These are phyloP conservation scores for Aix galericulata DNA, from an alignment of 2,113 vertebrate genomes.

Conservation along the genomic window DNA sequence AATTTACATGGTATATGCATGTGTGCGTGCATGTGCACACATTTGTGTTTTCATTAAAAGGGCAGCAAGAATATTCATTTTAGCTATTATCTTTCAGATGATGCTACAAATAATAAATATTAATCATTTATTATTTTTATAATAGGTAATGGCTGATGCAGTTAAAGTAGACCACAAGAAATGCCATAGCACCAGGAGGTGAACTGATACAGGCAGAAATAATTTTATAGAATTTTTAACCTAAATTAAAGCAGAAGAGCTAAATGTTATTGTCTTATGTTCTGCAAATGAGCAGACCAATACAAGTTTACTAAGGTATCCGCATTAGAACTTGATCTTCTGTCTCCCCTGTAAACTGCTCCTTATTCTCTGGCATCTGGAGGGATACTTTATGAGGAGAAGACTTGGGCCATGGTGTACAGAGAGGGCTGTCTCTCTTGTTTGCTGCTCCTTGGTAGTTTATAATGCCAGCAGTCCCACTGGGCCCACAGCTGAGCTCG, in stretches of 20 bases:
- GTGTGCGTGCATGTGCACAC: background rate
- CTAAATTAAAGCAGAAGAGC: background rate
- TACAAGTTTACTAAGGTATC: background rate
- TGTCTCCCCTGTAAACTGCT: background rate
- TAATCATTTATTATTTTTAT: background rate
- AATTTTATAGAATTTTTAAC: background rate
- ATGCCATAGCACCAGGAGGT: background rate
- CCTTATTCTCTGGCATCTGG: background rate
- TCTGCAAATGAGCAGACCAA: background rate
- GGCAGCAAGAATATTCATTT: background rate
- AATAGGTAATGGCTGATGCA: background rate
- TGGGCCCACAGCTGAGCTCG: background rate
- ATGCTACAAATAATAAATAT: background rate
- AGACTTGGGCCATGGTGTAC: background rate
- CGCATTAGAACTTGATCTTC: background rate
- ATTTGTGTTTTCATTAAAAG: background rate
- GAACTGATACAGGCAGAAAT: background rate
- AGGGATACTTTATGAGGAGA: background rate
- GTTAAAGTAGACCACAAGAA: background rate
- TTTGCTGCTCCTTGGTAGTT: background rate
- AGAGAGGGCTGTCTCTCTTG: background rate
- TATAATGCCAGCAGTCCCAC: background rate
- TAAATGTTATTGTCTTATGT: background rate
- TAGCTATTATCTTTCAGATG: background rate
- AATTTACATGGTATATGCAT: background rate